phyloP scores from a whole-genome alignment of 1,140 invertebrate species.

The Onthophagus taurus region DNA sequence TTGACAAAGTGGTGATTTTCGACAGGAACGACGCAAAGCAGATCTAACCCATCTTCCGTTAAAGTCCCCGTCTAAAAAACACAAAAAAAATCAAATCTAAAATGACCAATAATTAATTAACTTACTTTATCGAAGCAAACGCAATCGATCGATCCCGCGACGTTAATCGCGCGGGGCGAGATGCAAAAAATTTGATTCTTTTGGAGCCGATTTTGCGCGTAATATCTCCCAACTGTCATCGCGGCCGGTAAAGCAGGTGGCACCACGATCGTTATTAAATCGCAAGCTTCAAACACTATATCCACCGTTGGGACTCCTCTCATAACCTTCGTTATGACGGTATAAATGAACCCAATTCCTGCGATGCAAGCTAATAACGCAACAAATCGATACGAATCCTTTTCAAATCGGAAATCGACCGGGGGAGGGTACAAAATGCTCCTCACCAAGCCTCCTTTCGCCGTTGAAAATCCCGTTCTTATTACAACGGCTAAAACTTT shows the following conservation, averaged over 20 bases:
- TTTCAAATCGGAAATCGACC: constrained; percentile 89
- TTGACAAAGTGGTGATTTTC: constrained; percentile 46
- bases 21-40: constrained; percentile 69
- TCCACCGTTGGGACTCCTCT: constrained; percentile 47
- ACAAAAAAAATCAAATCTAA: background rate
- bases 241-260: constrained; percentile 89
- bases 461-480: constrained; percentile 77
- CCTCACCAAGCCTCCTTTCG: constrained; percentile 77
- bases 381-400: constrained; percentile 88
- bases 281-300: constrained; percentile 70
- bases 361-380: constrained; percentile 70
- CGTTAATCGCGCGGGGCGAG: constrained; percentile 87
- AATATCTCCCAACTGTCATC: constrained; percentile 86
- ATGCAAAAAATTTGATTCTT: constrained; percentile 83
- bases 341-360: constrained; percentile 71
- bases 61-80: constrained; percentile 70
- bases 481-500: constrained; percentile 61
- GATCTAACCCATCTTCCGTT: constrained; percentile 82
- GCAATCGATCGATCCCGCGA: constrained; percentile 89
- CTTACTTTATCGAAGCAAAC: constrained; percentile 95
- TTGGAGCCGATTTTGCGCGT: constrained; percentile 80
- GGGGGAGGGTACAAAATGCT: constrained; percentile 92
- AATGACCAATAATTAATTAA: constrained; percentile 2
- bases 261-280: constrained; percentile 87
- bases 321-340: constrained; percentile 68